Evolutionary conservation across 2,113 vertebrate species (phyloP), one percentile per base, ranked within the genome.

Genomic region (Corydoras maculifer): DNA sequence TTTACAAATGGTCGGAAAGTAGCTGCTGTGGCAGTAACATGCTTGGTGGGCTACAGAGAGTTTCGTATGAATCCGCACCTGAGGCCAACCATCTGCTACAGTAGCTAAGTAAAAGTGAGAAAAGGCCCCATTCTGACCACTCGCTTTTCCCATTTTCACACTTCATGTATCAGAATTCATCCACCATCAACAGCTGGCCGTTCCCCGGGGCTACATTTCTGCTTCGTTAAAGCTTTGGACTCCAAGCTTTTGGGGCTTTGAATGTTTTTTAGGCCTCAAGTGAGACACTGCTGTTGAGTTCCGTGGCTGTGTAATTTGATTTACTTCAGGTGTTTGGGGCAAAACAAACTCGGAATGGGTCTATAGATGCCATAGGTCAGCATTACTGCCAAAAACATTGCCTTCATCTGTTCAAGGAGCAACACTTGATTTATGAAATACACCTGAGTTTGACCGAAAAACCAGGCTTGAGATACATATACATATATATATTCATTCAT

Each of bases 11-110:
- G 53, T 53, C 58, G 32, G 12, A 59, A n/a, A 35, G 57, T 48
- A n/a, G 63, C 53, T 51, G 25, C 8, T 49, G 55, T 8, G 48
- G 55, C 29, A 43, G 43, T 69, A 35, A 59, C 69, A 60, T 12
- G 59, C 66, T 58, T 49, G 59, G 31, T 53, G 31, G 13, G 29
- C 58, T 35, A 60, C 5, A 59, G 30, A 62, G 32, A 55, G 74
- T 51, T 57, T 68, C 58, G 64, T 57, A 77, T 65, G 58, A 32
- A 50, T 70, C 69, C 70, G 75, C 60, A 80, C 78, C 75, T 77
- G 69, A 73, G 75, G 72, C 75, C 72, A 73, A 70, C 78, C 78
- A 80, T 78, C 66, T 80, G 79, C 64, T 62, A 62, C 69, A 73
- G 69, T 75, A 60, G 75, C 73, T 61, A 57, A 62, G 61, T 9